phyloP scores from a whole-genome alignment of 1,140 invertebrate genomes.

The Caenorhabditis brenneri region DNA sequence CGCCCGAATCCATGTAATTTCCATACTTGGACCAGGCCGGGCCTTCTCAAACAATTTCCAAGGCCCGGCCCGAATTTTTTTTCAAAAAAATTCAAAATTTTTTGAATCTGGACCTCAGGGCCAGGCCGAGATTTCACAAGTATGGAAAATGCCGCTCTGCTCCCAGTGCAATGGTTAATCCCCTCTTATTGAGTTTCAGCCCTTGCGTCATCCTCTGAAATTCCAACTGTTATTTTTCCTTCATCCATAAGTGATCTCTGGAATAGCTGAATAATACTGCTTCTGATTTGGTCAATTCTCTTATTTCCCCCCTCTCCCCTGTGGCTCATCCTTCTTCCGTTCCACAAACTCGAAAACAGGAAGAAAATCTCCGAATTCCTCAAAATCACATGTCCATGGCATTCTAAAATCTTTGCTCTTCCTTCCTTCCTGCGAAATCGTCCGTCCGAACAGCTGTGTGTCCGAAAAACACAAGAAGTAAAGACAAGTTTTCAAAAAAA shows the following conservation, averaged over 20 bases:
- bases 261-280: not conserved
- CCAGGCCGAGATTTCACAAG: too few relatives aligned
- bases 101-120: too few relatives aligned
- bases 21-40: too few relatives aligned
- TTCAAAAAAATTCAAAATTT: too few relatives aligned
- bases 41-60: too few relatives aligned
- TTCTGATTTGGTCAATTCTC: not conserved
- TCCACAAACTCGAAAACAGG: not conserved
- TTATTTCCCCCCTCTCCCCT: not conserved
- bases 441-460: constrained; percentile 2
- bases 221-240: not conserved
- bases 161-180: too few relatives aligned
- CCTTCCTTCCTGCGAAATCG: not conserved
- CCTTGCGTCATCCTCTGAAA: not conserved
- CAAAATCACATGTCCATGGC: constrained; percentile 25
- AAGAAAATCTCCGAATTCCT: not conserved
- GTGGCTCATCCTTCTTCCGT: not conserved
- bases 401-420: constrained; percentile 24
- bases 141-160: too few relatives aligned
- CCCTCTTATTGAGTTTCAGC: too few relatives aligned
- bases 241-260: not conserved
- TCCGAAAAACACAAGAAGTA: not conserved
- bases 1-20: too few relatives aligned
- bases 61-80: too few relatives aligned
- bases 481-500: not conserved